Percentiles rank a stretch among this genome's conserved stretches.
Evolutionary conservation across 2,113 vertebrate genomes (phyloP).

Genomic region (Hypomesus transpacificus): DNA sequence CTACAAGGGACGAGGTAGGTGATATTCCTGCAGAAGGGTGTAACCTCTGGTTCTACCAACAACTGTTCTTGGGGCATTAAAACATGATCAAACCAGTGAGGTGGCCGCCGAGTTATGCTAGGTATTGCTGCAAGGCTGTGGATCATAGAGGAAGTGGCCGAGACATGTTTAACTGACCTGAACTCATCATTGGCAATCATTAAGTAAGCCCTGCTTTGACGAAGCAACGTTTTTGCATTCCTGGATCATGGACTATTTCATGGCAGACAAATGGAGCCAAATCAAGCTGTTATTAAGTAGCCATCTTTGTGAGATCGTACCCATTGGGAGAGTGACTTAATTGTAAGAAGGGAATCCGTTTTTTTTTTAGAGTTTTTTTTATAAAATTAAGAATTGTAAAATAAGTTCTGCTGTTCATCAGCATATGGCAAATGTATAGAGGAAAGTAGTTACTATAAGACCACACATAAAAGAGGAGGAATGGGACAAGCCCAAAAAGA

Average conservation of each 20-base stretch:
- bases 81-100: neutral
- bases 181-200: constrained; percentile 21
- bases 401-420: constrained; percentile 49
- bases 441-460: constrained; percentile 33
- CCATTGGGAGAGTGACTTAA: neutral
- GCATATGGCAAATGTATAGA: constrained; percentile 43
- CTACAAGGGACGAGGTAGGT: neutral
- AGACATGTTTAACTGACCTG: constrained; percentile 44
- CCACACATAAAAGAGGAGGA: constrained; percentile 35
- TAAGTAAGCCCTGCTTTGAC: constrained; percentile 49
- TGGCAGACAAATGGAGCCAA: constrained; percentile 29
- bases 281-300: constrained; percentile 41
- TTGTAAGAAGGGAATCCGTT: no score
- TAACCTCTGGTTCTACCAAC: no score
- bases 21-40: neutral
- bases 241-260: constrained; percentile 52
- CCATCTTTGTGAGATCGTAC: constrained; percentile 43
- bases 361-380: neutral
- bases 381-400: constrained; percentile 22
- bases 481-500: constrained; percentile 38
- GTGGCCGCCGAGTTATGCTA: neutral
- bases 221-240: constrained; percentile 62
- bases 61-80: no score
- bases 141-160: constrained; percentile 34
- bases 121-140: constrained; percentile 53